Base-by-base conservation (phyloP, 2,797 vertebrate species). In the Enteromius argenteus region DNA sequence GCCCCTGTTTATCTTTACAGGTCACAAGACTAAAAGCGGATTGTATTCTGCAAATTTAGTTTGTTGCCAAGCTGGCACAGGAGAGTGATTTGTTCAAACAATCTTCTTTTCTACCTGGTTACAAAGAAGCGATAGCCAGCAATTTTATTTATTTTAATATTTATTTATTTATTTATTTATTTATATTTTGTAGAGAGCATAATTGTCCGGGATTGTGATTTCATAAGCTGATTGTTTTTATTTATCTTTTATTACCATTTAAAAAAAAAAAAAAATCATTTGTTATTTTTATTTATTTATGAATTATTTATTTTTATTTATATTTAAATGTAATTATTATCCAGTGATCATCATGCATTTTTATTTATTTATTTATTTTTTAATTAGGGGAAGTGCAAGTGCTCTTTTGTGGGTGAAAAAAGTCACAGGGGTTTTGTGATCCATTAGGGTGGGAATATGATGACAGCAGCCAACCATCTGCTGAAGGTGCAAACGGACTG, bases 1-100 rank as follows among this genome's bases (percentile, higher is more conserved):
- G 79, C 46, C 86, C 35, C 53, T 53, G 62, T 87, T 88, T 90
- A 90, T 91, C 88, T 88, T 83, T 19, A 3, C 58, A 81, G 87
- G 86, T 86, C 93, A 91, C 79, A 37, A 90, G 91, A 90, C 91
- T 89, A 88, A 87, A 90, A 86, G 75, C 84, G 87, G 90, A 92
- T 92, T 93, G 91, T 68, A 68, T 73, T 82, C 80, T 39, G 27
- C 80, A 84, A 82, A 86, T 87, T 81, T 75, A 35, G 75, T 37
- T 74, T 86, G 75, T 75, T 77, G 79, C 75, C 79, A 73, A 74
- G 77, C 73, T 79, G 80, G 84, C 64, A 75, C 62, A 71, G 51
- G 78, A 87, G 51, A 84, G 44, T 27, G 78, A 82, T 79, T 84
- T 79, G 80, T 85, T 58, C 79, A 73, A 84, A 53, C 72, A 77